phyloP scores from a whole-genome alignment of 1,140 invertebrate genomes.

The Neuroterus valhalla region DNA sequence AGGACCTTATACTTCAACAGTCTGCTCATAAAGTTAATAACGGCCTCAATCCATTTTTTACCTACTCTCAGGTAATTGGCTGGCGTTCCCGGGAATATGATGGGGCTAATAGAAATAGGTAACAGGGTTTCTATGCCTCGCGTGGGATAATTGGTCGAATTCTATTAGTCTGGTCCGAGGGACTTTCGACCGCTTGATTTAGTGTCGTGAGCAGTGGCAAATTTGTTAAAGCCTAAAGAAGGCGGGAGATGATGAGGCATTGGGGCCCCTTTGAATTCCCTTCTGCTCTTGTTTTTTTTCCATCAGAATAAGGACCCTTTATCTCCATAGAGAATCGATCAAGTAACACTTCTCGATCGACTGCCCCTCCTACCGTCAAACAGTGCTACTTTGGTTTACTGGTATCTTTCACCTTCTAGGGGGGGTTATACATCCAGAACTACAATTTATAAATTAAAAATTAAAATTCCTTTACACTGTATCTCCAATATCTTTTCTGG shows the following conservation, averaged over 20 bases:
- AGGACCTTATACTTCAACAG: background rate
- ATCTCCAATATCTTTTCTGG: too few species aligned
- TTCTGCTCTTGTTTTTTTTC: slow-evolving; percentile 33
- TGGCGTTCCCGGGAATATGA: slow-evolving; percentile 43
- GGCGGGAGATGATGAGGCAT: slow-evolving; percentile 19
- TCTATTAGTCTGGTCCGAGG: slow-evolving; percentile 60
- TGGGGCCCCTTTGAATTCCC: slow-evolving; percentile 43
- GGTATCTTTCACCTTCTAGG: background rate
- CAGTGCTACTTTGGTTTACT: slow-evolving; percentile 15
- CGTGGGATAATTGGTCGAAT: slow-evolving; percentile 64
- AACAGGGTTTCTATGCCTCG: slow-evolving; percentile 52
- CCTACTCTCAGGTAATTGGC: slow-evolving; percentile 47
- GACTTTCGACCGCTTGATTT: slow-evolving; percentile 54
- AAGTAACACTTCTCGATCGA: slow-evolving; percentile 40
- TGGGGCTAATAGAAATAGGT: slow-evolving; percentile 63
- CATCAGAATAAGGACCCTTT: slow-evolving; percentile 39
- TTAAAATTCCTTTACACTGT: background rate
- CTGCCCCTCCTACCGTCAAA: slow-evolving; percentile 32
- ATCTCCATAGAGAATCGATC: slow-evolving; percentile 44
- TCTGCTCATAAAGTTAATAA: slow-evolving; percentile 42
- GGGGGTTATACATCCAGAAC: background rate
- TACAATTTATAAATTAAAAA: slow-evolving; percentile 1
- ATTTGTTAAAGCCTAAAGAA: slow-evolving; percentile 53
- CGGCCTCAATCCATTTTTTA: slow-evolving; percentile 44
- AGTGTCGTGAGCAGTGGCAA: slow-evolving; percentile 50